These are phyloP conservation scores for Medauroidea extradentata DNA, from an alignment of 1,140 invertebrate species.

Conservation along the genomic window DNA sequence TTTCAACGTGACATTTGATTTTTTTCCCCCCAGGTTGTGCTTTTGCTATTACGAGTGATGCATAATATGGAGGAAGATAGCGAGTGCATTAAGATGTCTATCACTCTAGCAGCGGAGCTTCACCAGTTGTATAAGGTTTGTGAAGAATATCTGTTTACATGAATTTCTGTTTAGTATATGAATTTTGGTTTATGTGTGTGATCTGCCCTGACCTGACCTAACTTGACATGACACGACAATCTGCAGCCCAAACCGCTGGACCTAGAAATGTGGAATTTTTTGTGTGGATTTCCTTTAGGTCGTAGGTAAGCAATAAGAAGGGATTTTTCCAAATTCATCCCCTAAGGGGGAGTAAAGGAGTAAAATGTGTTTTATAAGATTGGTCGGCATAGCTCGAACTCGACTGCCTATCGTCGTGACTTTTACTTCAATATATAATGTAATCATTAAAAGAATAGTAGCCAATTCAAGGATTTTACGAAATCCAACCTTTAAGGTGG, in stretches of 20 bases:
- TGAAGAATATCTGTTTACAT: conserved; percentile 25
- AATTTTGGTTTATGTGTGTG: not conserved
- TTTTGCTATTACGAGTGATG: conserved; percentile 76
- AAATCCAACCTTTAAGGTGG: not conserved
- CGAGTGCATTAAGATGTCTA: conserved; percentile 73
- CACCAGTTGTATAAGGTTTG: conserved; percentile 68
- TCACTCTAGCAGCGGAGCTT: conserved; percentile 73
- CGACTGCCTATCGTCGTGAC: no score
- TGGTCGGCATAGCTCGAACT: not conserved
- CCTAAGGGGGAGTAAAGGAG: no score
- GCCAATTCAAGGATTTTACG: no score
- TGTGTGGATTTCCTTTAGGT: no score
- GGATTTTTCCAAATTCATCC: no score
- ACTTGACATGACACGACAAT: not conserved
- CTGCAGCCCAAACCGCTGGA: no score
- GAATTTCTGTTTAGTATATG: not conserved
- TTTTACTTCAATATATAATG: not conserved
- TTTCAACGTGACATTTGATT: no score
- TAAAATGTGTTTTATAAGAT: no score
- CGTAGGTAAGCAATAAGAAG: no score
- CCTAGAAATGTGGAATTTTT: no score
- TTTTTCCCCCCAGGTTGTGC: conserved; percentile 53
- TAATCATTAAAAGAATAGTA: not conserved
- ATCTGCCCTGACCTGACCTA: no score
- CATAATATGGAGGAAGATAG: conserved; percentile 66